A percentile compares a stretch with the other conserved stretches of the same genome.
These are phyloP conservation scores for Drosophila suzukii DNA, from an alignment of 1,140 invertebrate genomes.

Conservation along the genomic window DNA sequence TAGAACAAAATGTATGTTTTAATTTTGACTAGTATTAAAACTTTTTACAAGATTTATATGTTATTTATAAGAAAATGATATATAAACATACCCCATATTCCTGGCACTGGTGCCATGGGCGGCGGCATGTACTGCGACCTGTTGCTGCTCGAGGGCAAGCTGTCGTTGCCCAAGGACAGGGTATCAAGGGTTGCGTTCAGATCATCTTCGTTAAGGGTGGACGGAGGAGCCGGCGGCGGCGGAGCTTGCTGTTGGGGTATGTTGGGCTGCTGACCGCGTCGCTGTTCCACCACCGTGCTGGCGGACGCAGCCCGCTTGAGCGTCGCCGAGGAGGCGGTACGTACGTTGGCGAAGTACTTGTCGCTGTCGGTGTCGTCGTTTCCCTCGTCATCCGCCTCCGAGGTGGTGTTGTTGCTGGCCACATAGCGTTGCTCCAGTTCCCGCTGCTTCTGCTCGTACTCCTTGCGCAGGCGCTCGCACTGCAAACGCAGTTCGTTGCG, in stretches of 20 bases:
- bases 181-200: slow-evolving; percentile 66
- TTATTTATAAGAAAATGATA: background rate
- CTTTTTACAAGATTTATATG: too few relatives aligned
- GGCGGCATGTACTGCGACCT: slow-evolving; percentile 80
- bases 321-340: slow-evolving; percentile 61
- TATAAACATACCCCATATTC: slow-evolving; percentile 68
- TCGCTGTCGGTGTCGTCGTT: slow-evolving; percentile 77
- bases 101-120: slow-evolving; percentile 74
- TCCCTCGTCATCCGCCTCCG: slow-evolving; percentile 77
- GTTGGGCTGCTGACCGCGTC: slow-evolving; percentile 28
- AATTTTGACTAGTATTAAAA: too few relatives aligned
- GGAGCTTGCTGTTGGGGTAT: slow-evolving; percentile 5
- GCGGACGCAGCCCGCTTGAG: slow-evolving; percentile 59
- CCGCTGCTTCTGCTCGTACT: slow-evolving; percentile 77
- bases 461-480: slow-evolving; percentile 59
- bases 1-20: too few relatives aligned
- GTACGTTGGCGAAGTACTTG: slow-evolving; percentile 57
- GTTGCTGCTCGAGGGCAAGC: slow-evolving; percentile 76
- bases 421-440: slow-evolving; percentile 70
- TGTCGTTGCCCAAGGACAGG: slow-evolving; percentile 75
- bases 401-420: slow-evolving; percentile 64
- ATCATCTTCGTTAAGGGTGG: slow-evolving; percentile 63
- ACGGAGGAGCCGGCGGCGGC: slow-evolving; percentile 25
- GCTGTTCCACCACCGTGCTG: slow-evolving; percentile 63
- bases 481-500: slow-evolving; percentile 57